A percentile compares a stretch with the other conserved stretches of the same genome.
phyloP scores from a whole-genome alignment of 2,797 vertebrate species.

The Melanotaenia nigrans region DNA sequence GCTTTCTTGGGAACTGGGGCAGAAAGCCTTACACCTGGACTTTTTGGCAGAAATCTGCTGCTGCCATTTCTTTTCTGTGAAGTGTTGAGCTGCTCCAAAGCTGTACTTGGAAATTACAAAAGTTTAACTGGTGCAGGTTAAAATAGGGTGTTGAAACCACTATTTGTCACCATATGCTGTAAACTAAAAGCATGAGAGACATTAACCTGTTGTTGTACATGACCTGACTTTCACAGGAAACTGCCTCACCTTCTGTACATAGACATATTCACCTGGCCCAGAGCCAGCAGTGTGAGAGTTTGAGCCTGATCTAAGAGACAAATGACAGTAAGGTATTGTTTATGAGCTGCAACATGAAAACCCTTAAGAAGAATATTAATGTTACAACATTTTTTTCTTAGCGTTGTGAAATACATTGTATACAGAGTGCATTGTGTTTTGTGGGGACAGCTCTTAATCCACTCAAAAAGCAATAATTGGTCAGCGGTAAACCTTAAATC shows the following conservation, averaged over 20 bases:
- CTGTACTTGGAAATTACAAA: constrained; percentile 26
- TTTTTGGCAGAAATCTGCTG: constrained; percentile 26
- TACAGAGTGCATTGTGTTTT: background rate
- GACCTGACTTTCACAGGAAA: constrained; percentile 34
- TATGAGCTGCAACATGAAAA: too few relatives aligned
- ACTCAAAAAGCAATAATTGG: too few relatives aligned
- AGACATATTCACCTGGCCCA: constrained; percentile 22
- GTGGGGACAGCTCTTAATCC: too few relatives aligned
- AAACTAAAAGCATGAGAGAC: constrained; percentile 7
- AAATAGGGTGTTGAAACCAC: constrained; percentile 17
- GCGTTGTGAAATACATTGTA: constrained; percentile 1
- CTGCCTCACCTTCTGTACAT: background rate
- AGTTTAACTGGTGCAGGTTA: constrained; percentile 21
- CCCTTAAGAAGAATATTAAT: too few relatives aligned
- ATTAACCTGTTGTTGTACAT: constrained; percentile 32
- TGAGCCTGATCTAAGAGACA: constrained; percentile 34
- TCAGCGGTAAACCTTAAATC: too few relatives aligned
- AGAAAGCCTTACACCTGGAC: constrained; percentile 43
- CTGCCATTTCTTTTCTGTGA: constrained; percentile 13
- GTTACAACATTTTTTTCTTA: constrained; percentile 29
- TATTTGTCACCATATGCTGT: constrained; percentile 23
- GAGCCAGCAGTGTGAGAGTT: constrained; percentile 1
- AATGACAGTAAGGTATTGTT: constrained; percentile 31
- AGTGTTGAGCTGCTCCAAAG: constrained; percentile 28
- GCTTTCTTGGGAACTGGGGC: constrained; percentile 29